Base-by-base conservation (phyloP, 2,113 vertebrate genomes). In the Onychostruthus taczanowskii region DNA sequence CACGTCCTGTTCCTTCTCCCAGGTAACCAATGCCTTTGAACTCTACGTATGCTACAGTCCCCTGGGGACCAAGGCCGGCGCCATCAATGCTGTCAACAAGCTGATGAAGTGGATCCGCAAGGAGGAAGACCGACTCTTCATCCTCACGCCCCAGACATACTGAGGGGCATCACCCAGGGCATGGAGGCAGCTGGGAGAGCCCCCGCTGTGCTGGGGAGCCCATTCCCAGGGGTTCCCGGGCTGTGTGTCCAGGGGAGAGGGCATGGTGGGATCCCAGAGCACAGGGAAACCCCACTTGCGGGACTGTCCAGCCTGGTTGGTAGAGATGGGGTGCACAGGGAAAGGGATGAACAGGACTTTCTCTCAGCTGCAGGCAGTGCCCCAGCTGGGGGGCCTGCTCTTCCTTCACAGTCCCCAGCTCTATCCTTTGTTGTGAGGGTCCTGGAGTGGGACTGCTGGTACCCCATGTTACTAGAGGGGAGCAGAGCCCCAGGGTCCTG, bases 31-130 rank as follows among this genome's bases (percentile, higher is more conserved):
- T 17, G 99, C 99, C 90, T 99, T 99, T 27, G 99, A 99, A 97
- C 98, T 99, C 94, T 99, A 99, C 87, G 96, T 99, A 67, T 99
- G 99, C 97, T 99, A 99, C 98, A 99, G 98, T 95, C 99, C 99
- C 1, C 93, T 99, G 97, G 99, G 98, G n/a, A 99, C 99, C 82
- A 99, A 99, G 95, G 98, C 98, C 0, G 91, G 98, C 0, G 99
- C 99, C 1, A 95, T 98, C 75, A 98, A 96, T 31, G 98, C 99
- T 58, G 98, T 99, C 94, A 99, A 97, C 97, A 99, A 99, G 95
- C 98, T 99, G 89, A 98, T 99, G 97, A 99, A 99, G 97, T 99
- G 99, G 99, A 99, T 99, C 97, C 98, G 99, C 90, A 99, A 98
- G 96, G 99, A 99, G 95, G 99, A 99, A 94, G 99, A 99, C 62